Base-by-base conservation (phyloP, 2,797 vertebrate species). In the Sebastes steindachneri region DNA sequence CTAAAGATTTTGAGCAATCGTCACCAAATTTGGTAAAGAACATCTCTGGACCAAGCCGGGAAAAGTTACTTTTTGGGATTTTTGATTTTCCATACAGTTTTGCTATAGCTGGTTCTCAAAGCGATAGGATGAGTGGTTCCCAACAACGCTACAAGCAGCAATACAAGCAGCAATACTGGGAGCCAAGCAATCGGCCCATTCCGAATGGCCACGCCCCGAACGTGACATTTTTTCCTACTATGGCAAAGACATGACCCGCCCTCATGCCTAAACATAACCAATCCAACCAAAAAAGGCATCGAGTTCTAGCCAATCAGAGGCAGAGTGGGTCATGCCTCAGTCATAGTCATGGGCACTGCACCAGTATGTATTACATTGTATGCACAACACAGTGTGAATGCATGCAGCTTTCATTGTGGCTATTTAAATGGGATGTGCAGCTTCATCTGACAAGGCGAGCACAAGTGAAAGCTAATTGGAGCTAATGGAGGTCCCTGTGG, bases 401-500 rank as follows among this genome's bases (percentile, higher is more conserved):
- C 68, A 63, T 71, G 59, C 68, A 31, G 28, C 31, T 55, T 60
- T 70, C 57, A 84, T 79, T n/a, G 29, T n/a, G 73, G 63, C 77
- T 80, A 78, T 87, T 87, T 80, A 80, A 89, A 90, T 83, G 79
- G 73, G 68, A 89, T 82, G 84, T 65, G 28, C 77, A 31, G 89
- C 82, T 91, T 90, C 77, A 85, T 92, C 83, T 90, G 88, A 86
- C 89, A 84, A 78, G 82, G 85, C 86, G 60, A 90, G 89, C 85
- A 81, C 74, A 87, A 90, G 87, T 76, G 77, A 80, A 90, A 93
- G 85, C 90, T 95, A 95, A 95, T 95, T 95, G 94, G 90, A 92
- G 87, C 84, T 95, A 96, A 95, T 94, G 84, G 89, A 85, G 86
- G 90, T 94, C 93, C 94, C 94, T 65, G 85, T 75, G 88, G 94